A percentile compares a stretch with the other conserved stretches of the same genome.
phyloP scores from a whole-genome alignment of 2,888 invertebrate species.

The Gandaritis pyraliata region DNA sequence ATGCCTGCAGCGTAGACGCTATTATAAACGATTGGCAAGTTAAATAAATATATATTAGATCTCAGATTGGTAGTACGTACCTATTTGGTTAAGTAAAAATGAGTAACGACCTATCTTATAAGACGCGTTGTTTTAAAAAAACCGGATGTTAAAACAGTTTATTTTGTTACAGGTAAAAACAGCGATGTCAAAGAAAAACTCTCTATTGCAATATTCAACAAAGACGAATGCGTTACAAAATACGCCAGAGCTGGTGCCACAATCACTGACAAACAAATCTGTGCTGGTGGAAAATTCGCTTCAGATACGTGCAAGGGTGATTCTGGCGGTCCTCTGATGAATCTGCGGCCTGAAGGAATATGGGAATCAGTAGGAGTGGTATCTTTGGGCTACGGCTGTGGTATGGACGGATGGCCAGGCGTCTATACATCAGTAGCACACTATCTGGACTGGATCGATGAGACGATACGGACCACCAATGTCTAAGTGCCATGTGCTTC shows the following conservation, averaged over 20 bases:
- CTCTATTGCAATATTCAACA: constrained; percentile 82
- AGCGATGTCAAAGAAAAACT: constrained; percentile 87
- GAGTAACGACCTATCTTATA: neutral
- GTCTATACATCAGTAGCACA: constrained; percentile 87
- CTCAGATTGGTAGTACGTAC: too few relatives aligned
- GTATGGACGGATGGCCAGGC: constrained; percentile 87
- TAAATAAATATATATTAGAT: too few relatives aligned
- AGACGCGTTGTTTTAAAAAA: neutral
- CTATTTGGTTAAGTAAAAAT: too few relatives aligned
- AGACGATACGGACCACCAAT: constrained; percentile 61
- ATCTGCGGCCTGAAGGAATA: constrained; percentile 69
- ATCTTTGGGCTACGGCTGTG: constrained; percentile 88
- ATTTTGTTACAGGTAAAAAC: constrained; percentile 66
- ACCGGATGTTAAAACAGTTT: neutral
- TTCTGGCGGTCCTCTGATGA: constrained; percentile 91
- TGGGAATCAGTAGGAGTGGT: constrained; percentile 87
- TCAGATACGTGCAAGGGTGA: constrained; percentile 91
- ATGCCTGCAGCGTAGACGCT: too few relatives aligned
- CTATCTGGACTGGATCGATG: constrained; percentile 86
- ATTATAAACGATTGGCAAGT: too few relatives aligned
- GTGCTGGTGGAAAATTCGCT: constrained; percentile 88
- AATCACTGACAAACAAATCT: constrained; percentile 85
- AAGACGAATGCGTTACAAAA: constrained; percentile 79
- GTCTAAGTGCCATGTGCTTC: constrained; percentile 39
- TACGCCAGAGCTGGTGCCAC: constrained; percentile 76